Conservation (phyloP, 2,113 vertebrate genomes). For the Cyprinodon tularosa region DNA sequence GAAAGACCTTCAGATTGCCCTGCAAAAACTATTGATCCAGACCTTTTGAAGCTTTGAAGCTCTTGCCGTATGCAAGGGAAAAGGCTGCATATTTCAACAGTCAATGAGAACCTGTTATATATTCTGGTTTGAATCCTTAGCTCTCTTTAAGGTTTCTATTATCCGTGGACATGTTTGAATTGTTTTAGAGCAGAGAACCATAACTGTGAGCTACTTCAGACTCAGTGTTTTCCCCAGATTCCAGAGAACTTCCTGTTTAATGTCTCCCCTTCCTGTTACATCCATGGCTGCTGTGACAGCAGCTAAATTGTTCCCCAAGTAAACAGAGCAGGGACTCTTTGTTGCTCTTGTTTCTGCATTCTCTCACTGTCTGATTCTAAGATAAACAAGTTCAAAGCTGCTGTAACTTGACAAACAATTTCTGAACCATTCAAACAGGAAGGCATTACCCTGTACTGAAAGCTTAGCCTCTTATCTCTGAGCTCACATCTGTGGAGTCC, state of each 20-base stretch:
- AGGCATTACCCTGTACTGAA: constrained; percentile 72
- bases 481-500: constrained; percentile 71
- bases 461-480: constrained; percentile 72
- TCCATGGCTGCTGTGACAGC: constrained; percentile 38
- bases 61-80: background rate
- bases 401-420: constrained; percentile 59
- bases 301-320: constrained; percentile 49
- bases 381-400: constrained; percentile 71
- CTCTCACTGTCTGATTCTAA: constrained; percentile 37
- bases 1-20: background rate
- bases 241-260: constrained; percentile 73
- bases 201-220: constrained; percentile 6
- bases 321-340: constrained; percentile 53
- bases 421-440: constrained; percentile 76
- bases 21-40: background rate
- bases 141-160: constrained; percentile 8
- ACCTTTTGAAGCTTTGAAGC: background rate
- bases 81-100: no score
- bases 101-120: background rate
- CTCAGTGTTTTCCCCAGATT: constrained; percentile 37
- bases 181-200: constrained; percentile 11
- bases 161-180: constrained; percentile 9
- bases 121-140: background rate
- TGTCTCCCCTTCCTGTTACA: constrained; percentile 65
- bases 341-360: constrained; percentile 61